Evolutionary conservation across 2,113 vertebrate genomes (phyloP).

Genomic region (Uria lomvia): DNA sequence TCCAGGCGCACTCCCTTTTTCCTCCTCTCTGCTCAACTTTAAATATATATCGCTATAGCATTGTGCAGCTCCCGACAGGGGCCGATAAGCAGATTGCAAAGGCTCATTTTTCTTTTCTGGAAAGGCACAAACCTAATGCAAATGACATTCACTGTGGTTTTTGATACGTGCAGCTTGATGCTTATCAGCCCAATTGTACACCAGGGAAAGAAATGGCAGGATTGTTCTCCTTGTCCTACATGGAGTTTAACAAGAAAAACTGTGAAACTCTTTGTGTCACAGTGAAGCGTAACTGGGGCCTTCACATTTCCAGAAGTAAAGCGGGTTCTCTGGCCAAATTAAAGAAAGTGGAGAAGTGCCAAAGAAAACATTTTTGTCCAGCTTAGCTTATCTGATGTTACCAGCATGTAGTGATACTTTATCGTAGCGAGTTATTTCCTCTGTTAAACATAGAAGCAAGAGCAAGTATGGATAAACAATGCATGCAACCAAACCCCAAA

Average conservation of each 20-base stretch:
- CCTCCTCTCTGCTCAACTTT: neutral
- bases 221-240: neutral
- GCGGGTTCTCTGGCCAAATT: neutral
- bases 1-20: neutral
- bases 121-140: neutral
- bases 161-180: neutral
- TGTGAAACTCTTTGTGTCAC: neutral
- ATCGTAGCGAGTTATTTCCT: slow-evolving; percentile 37
- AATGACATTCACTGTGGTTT: neutral
- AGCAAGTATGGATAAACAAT: slow-evolving; percentile 22
- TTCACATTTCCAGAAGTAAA: neutral
- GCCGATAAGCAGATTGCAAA: neutral
- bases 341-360: slow-evolving; percentile 42
- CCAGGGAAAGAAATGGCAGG: neutral
- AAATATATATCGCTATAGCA: neutral
- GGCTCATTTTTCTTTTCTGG: neutral
- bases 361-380: slow-evolving; percentile 46
- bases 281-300: neutral
- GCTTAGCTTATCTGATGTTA: slow-evolving; percentile 54
- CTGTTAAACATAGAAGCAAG: slow-evolving; percentile 29
- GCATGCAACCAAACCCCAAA: neutral
- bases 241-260: neutral
- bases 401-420: slow-evolving; percentile 30
- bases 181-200: neutral
- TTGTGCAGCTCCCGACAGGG: neutral